These are phyloP conservation scores for Euzophera pinguis DNA, from an alignment of 2,888 invertebrate genomes.

Conservation along the genomic window DNA sequence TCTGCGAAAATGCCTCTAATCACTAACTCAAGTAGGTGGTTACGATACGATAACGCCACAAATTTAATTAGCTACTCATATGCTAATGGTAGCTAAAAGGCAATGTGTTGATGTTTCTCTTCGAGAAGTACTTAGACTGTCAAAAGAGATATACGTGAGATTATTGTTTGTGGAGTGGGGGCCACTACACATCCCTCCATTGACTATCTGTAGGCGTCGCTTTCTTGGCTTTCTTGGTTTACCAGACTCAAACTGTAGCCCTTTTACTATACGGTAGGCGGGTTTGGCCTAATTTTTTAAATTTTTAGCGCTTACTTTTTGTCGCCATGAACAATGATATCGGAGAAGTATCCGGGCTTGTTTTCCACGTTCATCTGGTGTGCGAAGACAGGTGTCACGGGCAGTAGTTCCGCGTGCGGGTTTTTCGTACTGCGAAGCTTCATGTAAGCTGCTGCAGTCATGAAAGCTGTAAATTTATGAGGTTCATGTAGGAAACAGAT, in stretches of 20 bases:
- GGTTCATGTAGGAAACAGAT: background rate
- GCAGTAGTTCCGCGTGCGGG: slow-evolving; percentile 68
- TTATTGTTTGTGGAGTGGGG: too few species aligned
- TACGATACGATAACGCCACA: background rate
- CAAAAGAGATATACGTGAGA: too few species aligned
- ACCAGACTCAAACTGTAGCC: too few species aligned
- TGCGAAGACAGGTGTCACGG: slow-evolving; percentile 79
- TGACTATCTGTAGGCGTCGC: too few species aligned
- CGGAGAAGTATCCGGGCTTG: slow-evolving; percentile 80
- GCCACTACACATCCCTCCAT: too few species aligned
- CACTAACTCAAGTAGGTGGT: too few species aligned
- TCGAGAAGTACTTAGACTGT: too few species aligned
- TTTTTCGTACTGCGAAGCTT: slow-evolving; percentile 60
- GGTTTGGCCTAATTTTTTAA: too few species aligned
- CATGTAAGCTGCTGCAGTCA: slow-evolving; percentile 78
- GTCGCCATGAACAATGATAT: slow-evolving; percentile 80
- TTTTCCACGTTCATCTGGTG: slow-evolving; percentile 78
- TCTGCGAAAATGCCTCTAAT: too few species aligned
- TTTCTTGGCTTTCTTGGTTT: too few species aligned
- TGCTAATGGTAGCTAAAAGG: background rate
- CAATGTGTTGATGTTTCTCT: too few species aligned
- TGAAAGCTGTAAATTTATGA: slow-evolving; percentile 69
- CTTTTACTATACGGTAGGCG: too few species aligned
- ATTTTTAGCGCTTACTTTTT: slow-evolving; percentile 62
- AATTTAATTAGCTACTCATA: background rate